phyloP scores from a whole-genome alignment of 2,888 invertebrate species.

The Apomyelois bistriatella region DNA sequence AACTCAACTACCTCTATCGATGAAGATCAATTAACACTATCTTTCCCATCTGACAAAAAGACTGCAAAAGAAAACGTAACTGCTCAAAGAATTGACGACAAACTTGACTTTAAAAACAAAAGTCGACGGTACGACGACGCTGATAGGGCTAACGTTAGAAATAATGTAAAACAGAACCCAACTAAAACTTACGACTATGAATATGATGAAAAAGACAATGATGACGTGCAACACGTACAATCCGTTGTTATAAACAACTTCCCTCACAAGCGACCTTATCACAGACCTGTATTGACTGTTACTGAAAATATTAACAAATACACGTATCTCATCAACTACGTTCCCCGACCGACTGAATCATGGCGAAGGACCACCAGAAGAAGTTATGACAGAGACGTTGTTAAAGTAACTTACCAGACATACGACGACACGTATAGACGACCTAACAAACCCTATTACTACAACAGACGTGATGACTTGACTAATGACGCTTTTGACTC shows the following conservation, averaged over 20 bases:
- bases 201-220: conserved; percentile 51
- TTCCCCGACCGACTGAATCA: conserved; percentile 72
- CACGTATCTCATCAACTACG: conserved; percentile 75
- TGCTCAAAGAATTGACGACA: conserved; percentile 74
- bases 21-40: conserved; percentile 30
- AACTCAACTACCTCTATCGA: conserved; percentile 36
- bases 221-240: conserved; percentile 59
- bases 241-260: conserved; percentile 64
- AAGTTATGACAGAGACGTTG: conserved; percentile 52
- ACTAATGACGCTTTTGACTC: conserved; percentile 38
- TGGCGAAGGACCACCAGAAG: conserved; percentile 65
- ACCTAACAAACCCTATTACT: conserved; percentile 61
- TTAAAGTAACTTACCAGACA: conserved; percentile 72
- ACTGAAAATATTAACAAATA: conserved; percentile 73
- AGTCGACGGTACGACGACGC: conserved; percentile 57
- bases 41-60: conserved; percentile 33
- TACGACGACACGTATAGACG: conserved; percentile 71
- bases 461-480: conserved; percentile 47
- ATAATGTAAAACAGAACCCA: conserved; percentile 40
- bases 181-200: conserved; percentile 31
- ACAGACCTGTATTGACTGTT: conserved; percentile 65
- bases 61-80: conserved; percentile 36
- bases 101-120: conserved; percentile 80
- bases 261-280: conserved; percentile 60
- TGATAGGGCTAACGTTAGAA: conserved; percentile 42